Evolutionary conservation across 2,113 vertebrate species (phyloP), one percentile per base, ranked within the genome.

Genomic region (Chelonoidis abingdonii): DNA sequence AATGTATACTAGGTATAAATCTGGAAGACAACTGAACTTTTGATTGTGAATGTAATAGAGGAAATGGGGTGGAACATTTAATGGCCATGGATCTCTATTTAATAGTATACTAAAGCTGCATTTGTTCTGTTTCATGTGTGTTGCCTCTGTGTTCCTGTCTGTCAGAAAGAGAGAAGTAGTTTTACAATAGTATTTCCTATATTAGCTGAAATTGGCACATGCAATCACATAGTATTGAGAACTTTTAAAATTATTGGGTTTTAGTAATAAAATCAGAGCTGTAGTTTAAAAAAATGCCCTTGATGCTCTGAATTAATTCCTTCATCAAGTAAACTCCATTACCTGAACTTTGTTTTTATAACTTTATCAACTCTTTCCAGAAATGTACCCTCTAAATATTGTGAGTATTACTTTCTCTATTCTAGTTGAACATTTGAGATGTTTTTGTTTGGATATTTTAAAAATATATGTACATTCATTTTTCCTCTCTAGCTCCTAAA

Each of bases 391-490:
- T 91, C 86, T 90, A 97, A 93, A 79, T 93, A 49, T 86, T 84
- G 27, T 89, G 49, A 41, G 6, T 12, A 41, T 82, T 91, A 8
- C 27, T 84, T 91, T 91, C 29, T 86, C 80, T 87, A 49, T 35
- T 95, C 56, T 91, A 22, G 54, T 84, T 65, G 69, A 83, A 92
- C 54, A 41, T 80, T 93, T 47, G 41, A 89, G 91, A 93, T 52
- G 3, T 89, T 35, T n/a, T 82, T 57, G 10, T 0, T 17, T 2
- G 50, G 56, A 6, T 86, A 80, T 85, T 31, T 88, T 16, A 89
- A 87, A 52, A 10, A 89, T 87, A 92, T 96, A 95, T 94, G 96
- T 95, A 92, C 93, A 96, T 91, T 89, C 79, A 94, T 93, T 97
- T 93, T 97, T 96, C 91, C 84, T 97, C 81, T 88, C 79, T 89